Evolutionary conservation across 2,797 vertebrate genomes (phyloP), one percentile per base, ranked within the genome.

Genomic region (Poecilia gillii): DNA sequence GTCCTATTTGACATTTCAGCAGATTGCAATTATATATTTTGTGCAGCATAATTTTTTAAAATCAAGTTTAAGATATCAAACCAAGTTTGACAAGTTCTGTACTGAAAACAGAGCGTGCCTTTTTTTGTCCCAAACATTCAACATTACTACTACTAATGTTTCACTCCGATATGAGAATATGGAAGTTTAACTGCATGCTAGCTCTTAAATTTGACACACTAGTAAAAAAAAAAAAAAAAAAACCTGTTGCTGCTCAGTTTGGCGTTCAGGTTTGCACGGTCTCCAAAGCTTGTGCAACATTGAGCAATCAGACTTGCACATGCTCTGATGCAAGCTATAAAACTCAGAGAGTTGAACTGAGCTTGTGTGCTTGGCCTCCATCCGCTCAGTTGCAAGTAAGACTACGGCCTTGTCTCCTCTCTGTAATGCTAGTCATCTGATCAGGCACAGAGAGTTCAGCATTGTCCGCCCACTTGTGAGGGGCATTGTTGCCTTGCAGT

Each of bases 351-450:
- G 90, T 83, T 93, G 87, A 92, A 92, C 87, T 84, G 88, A 84
- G 91, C 85, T 87, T 92, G 91, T 93, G 91, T 93, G 83, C 89
- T 87, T 90, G 89, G 89, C 88, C 85, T 85, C 75, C 23, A n/a
- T 94, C 85, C 75, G 79, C 89, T 91, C 90, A 80, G 78, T 91
- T 89, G 90, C 89, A 92, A 94, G 86, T 93, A 94, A 95, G 92
- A 95, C 91, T 91, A 92, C 76, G 83, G 91, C 91, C 93, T 95
- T 94, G 93, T 94, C 91, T 94, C 68, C 25, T 89, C 91, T 92
- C 91, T 93, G 93, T 94, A 94, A 93, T 93, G 93, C 92, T 93
- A 91, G 92, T 95, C 94, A 94, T 96, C 94, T 95, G 94, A 95
- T 93, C 93, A 78, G 94, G 87, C 90, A 90, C 92, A 92, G 92